These are phyloP conservation scores for Temnothorax ravouxi DNA, from an alignment of 2,888 invertebrate genomes.

Conservation along the genomic window DNA sequence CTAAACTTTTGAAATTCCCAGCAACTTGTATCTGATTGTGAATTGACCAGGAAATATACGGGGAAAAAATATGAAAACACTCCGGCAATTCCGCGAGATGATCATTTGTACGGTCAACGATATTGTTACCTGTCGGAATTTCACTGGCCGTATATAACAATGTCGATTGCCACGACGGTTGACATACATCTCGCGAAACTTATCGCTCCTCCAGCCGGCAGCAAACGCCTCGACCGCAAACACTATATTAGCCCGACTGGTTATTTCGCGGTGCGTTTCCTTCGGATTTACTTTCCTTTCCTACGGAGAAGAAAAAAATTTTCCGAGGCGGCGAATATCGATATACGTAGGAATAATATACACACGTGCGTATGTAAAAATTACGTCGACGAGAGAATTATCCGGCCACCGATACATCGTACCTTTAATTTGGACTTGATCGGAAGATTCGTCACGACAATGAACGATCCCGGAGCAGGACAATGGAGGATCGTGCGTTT, in stretches of 20 bases:
- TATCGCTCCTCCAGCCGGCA: slow-evolving; percentile 28
- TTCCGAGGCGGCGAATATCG: neutral
- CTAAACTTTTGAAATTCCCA: neutral
- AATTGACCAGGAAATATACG: neutral
- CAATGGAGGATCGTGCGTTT: slow-evolving; percentile 12
- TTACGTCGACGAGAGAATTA: neutral
- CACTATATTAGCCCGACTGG: neutral
- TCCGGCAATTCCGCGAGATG: neutral
- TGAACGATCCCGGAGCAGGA: neutral
- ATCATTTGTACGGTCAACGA: neutral
- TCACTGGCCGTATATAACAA: slow-evolving; percentile 3
- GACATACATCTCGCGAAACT: slow-evolving; percentile 21
- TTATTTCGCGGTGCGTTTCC: slow-evolving; percentile 10
- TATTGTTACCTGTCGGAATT: slow-evolving; percentile 20
- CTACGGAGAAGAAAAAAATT: neutral
- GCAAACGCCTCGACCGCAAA: neutral
- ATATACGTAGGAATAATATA: neutral
- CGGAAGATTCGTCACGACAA: slow-evolving; percentile 7
- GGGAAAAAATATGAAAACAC: neutral
- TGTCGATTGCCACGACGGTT: slow-evolving; percentile 5
- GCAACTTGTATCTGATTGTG: neutral
- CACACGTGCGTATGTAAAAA: neutral
- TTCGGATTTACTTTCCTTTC: neutral
- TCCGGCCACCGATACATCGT: neutral
- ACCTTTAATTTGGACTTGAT: slow-evolving; percentile 4